Evolutionary conservation across 2,888 invertebrate genomes (phyloP).

Genomic region (Idaea aversata): DNA sequence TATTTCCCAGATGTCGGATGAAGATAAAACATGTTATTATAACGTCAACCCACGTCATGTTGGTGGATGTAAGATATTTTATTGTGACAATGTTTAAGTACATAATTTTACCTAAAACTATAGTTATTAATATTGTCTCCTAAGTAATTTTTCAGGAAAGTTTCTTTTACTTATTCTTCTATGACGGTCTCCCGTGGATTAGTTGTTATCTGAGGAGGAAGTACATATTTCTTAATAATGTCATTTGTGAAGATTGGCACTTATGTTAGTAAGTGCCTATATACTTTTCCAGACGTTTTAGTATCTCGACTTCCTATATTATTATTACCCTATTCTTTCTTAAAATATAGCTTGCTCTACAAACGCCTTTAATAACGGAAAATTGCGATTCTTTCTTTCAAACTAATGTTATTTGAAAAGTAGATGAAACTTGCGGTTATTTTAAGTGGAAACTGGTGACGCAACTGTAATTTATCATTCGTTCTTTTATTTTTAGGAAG

Average conservation of each 20-base stretch:
- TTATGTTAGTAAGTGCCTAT: too few species aligned
- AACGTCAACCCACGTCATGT: constrained; percentile 52
- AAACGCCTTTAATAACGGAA: background rate
- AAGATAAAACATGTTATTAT: constrained; percentile 38
- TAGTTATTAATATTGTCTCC: background rate
- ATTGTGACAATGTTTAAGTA: constrained; percentile 16
- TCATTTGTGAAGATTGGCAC: too few species aligned
- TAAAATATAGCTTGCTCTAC: background rate
- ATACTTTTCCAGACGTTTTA: too few species aligned
- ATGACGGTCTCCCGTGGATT: too few species aligned
- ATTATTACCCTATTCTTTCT: background rate
- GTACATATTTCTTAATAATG: too few species aligned
- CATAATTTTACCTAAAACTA: background rate
- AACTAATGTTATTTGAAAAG: constrained; percentile 30
- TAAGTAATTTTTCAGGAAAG: too few species aligned
- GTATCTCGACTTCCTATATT: too few species aligned
- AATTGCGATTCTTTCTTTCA: constrained; percentile 8
- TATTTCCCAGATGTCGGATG: constrained; percentile 30
- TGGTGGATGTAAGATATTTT: constrained; percentile 41
- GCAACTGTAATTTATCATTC: constrained; percentile 31
- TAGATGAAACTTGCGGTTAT: constrained; percentile 26
- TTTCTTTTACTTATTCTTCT: too few species aligned
- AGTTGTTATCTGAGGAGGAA: too few species aligned
- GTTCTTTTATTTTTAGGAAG: constrained; percentile 27
- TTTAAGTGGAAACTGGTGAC: constrained; percentile 25